Base-by-base conservation (phyloP, 2,888 invertebrate species). In the Heterodera filipjevi region DNA sequence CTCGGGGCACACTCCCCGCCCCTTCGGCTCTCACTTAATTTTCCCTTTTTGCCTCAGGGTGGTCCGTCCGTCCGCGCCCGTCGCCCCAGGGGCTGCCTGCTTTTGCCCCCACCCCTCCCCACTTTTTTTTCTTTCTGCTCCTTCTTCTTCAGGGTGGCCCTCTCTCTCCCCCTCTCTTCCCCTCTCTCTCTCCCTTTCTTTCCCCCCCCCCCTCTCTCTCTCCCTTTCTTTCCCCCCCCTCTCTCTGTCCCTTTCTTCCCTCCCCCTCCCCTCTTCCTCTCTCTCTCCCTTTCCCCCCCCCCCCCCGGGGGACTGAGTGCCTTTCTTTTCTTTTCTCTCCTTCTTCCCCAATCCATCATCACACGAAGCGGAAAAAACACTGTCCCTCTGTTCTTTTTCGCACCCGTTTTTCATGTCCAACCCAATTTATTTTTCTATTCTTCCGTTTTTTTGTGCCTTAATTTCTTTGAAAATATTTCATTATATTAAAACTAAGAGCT, bases 341-440 rank as follows among this genome's bases (percentile, higher is more conserved):
- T n/a, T n/a, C 59, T 6, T n/a, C 59, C 59, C 59, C 59, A 59
- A 27, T 59, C 59, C 59, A 59, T 59, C 27, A 59, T 59, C 59
- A 59, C 59, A 59, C 59, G 59, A 59, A 59, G 59, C 59, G 59
- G 27, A 59, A 59, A 59, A 59, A 59, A 59, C 3, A n/a, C 59
- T 53, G 53, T 27, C 59, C 27, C 16, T 49, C 49, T 49, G 49
- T 59, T 59, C 27, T 59, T 59, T 59, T 59, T 59, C 59, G 59
- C 59, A 59, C 59, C 59, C 59, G 59, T 59, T 59, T 59, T 59
- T 59, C 59, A 59, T 59, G n/a, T n/a, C 59, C n/a, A 59, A 59
- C 22, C 27, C n/a, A n/a, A 59, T 59, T 59, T 59, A 6, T 59
- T 59, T 22, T 27, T 27, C n/a, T 59, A 27, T 59, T 59, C 27